Percentiles rank a stretch among this genome's conserved stretches.
Conservation (phyloP, 2,113 vertebrate species). For the Serilophus lunatus region DNA sequence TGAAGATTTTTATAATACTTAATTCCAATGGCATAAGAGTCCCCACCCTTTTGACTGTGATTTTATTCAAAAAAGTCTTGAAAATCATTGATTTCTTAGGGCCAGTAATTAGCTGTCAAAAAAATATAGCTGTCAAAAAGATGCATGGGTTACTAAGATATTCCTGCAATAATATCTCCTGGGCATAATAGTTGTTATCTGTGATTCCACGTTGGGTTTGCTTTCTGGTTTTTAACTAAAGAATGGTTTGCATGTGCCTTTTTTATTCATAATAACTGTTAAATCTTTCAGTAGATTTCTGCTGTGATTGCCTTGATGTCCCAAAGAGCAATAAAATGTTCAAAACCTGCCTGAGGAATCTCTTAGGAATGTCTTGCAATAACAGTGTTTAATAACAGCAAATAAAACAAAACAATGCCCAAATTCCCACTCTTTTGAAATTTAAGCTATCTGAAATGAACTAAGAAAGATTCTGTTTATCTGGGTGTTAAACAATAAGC, state of each 20-base stretch:
- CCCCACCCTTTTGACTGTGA: neutral
- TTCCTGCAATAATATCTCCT: neutral
- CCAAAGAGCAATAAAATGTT: neutral
- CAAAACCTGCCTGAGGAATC: neutral
- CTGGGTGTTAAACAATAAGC: neutral
- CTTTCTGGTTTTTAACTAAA: neutral
- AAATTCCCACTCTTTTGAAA: neutral
- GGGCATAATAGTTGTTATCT: neutral
- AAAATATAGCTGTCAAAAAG: neutral
- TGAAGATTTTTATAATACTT: neutral
- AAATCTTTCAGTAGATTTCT: constrained; percentile 19
- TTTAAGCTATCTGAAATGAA: neutral
- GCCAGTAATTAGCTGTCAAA: neutral
- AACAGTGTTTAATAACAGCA: neutral
- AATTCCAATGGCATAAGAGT: neutral
- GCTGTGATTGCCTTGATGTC: neutral
- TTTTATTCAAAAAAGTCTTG: neutral
- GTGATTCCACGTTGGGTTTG: neutral
- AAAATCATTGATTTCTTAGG: neutral
- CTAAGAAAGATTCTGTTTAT: neutral
- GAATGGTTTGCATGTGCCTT: neutral
- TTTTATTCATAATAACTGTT: neutral
- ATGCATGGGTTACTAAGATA: neutral
- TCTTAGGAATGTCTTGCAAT: neutral
- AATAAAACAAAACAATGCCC: neutral